Evolutionary conservation across 1,140 invertebrate genomes (phyloP), one percentile per base, ranked within the genome.

Genomic region (Lordiphosa mommai): DNA sequence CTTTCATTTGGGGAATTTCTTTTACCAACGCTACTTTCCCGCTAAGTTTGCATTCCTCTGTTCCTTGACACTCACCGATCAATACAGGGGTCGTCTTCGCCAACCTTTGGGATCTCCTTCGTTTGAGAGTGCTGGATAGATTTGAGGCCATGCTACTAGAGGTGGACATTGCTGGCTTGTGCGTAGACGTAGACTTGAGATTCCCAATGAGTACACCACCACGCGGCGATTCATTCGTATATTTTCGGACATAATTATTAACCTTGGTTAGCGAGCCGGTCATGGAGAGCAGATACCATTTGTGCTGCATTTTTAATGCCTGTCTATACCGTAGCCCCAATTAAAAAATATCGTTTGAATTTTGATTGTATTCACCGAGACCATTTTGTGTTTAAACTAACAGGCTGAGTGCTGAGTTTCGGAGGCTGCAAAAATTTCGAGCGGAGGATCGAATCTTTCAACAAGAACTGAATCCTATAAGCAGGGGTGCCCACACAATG

Each of bases 1-100:
- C 20, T 1, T 13, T 20, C 64, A 67, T 67, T 7, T 13, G 13
- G 2, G 43, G 61, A 27, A 44, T 49, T 17, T 66, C 61, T 17
- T n/a, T 9, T 0, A 33, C 61, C 1, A n/a, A n/a, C n/a, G 20
- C 0, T 10, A 3, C 13, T 16, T 14, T 16, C 9, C 14, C 9
- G 3, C 16, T n/a, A 7, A 8, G 16, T 0, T 17, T 4, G 14
- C 4, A 4, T 17, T 3, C 2, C 3, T 38, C 3, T n/a, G 7
- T 1, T 4, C 7, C 23, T 1, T 27, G 6, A 2, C 23, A 27
- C 4, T 27, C 6, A 5, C 7, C 2, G 23, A 6, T 7, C 7
- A 27, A 27, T 4, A 7, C 23, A 0, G 5, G 4, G n/a, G n/a
- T n/a, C n/a, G n/a, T n/a, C n/a, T n/a, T n/a, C n/a, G n/a, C n/a